Percentiles rank a stretch among this genome's conserved stretches.
These are phyloP conservation scores for Rhinella marina DNA, from an alignment of 2,797 vertebrate species.

Conservation along the genomic window DNA sequence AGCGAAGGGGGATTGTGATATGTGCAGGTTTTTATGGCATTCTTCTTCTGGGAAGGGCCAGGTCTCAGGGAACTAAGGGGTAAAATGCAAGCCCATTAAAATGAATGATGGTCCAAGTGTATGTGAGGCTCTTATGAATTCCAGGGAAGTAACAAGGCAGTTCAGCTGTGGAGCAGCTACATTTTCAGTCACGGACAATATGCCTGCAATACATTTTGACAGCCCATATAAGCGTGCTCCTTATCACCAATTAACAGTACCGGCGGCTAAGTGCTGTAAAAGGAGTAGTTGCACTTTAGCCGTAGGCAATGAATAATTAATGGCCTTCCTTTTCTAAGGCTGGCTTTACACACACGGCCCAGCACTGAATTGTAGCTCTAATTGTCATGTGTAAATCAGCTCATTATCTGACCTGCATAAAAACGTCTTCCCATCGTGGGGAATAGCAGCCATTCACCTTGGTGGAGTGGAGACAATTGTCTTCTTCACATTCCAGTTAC, in stretches of 20 bases:
- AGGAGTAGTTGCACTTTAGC: slow-evolving; percentile 26
- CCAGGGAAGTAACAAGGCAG: neutral
- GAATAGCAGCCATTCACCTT: neutral
- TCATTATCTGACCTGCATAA: slow-evolving; percentile 14
- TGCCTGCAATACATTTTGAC: slow-evolving; percentile 21
- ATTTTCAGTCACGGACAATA: neutral
- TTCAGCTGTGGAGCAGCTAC: neutral
- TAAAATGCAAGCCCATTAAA: slow-evolving; percentile 16
- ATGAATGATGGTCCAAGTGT: neutral
- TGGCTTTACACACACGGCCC: neutral
- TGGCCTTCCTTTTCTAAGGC: slow-evolving; percentile 6
- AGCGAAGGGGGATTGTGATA: neutral
- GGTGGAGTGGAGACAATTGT: neutral
- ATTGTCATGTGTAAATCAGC: slow-evolving; percentile 1
- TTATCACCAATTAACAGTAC: slow-evolving; percentile 25
- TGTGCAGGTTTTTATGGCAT: neutral
- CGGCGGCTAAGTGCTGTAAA: slow-evolving; percentile 19
- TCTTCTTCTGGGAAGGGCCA: neutral
- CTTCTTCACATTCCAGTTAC: neutral
- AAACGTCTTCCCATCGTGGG: neutral
- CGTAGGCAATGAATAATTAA: slow-evolving; percentile 26
- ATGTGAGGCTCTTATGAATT: slow-evolving; percentile 22
- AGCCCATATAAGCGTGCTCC: neutral
- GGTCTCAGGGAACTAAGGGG: neutral
- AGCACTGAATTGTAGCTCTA: neutral